These are phyloP conservation scores for Odontophorus gujanensis DNA, from an alignment of 2,113 vertebrate genomes.

Conservation along the genomic window DNA sequence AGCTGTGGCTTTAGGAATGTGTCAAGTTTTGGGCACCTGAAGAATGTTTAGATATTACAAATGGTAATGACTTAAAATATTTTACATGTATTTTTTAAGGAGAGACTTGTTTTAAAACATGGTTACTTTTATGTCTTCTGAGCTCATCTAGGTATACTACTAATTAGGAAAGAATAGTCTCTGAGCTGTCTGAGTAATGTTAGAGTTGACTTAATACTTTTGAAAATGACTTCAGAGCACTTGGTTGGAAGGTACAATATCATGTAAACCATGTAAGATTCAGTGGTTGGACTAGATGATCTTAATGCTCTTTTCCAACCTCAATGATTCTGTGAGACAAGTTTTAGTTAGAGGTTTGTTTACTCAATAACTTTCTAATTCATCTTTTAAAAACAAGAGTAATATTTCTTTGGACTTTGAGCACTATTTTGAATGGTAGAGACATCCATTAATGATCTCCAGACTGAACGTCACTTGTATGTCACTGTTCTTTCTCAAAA, in stretches of 20 bases:
- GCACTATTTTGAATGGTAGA: neutral
- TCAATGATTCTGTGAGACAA: neutral
- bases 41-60: neutral
- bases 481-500: neutral
- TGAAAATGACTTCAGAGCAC: neutral
- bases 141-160: neutral
- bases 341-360: neutral
- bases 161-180: neutral
- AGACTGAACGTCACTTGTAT: neutral
- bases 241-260: neutral
- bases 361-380: neutral
- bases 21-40: neutral
- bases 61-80: neutral
- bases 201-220: neutral
- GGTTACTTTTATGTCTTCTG: neutral
- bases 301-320: too few species aligned
- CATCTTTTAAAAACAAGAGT: neutral
- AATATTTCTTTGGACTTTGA: neutral
- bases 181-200: neutral
- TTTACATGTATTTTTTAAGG: neutral
- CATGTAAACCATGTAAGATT: fast-evolving
- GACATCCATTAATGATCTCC: neutral
- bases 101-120: neutral
- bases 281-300: too few species aligned
- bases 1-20: neutral